Evolutionary conservation across 2,113 vertebrate species (phyloP).

Genomic region (Pimephales promelas): DNA sequence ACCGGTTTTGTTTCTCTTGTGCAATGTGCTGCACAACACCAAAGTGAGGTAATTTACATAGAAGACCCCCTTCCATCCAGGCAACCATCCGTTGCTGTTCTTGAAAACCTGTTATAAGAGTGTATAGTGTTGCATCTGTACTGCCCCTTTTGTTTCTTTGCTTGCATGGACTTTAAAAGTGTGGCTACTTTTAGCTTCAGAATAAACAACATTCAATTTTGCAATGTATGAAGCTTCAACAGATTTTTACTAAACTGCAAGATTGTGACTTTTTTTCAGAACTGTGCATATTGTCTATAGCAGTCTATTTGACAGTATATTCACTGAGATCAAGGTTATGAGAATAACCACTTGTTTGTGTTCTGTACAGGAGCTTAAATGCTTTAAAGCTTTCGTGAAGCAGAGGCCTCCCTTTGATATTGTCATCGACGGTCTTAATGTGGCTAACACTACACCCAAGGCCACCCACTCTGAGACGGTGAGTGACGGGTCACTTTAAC

Average conservation of each 20-base stretch:
- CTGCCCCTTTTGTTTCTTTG: neutral
- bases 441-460: slow-evolving; percentile 76
- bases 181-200: neutral
- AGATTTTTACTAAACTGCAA: neutral
- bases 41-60: slow-evolving; percentile 20
- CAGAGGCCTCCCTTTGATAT: slow-evolving; percentile 83
- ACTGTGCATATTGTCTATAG: neutral
- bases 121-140: neutral
- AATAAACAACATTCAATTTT: neutral
- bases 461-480: slow-evolving; percentile 80
- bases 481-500: slow-evolving; percentile 63
- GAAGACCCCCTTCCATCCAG: neutral
- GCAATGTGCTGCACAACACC: slow-evolving; percentile 20
- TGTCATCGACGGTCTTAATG: slow-evolving; percentile 92
- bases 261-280: neutral
- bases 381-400: slow-evolving; percentile 86
- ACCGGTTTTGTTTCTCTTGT: slow-evolving; percentile 15
- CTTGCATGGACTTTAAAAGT: neutral
- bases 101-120: neutral
- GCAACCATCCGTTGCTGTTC: neutral
- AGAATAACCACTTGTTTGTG: slow-evolving; percentile 25
- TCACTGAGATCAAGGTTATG: neutral
- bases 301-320: neutral
- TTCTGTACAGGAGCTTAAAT: slow-evolving; percentile 83
- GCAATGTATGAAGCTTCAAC: too few species aligned